These are phyloP conservation scores for Dendropsophus ebraccatus DNA, from an alignment of 2,113 vertebrate species.

Conservation along the genomic window DNA sequence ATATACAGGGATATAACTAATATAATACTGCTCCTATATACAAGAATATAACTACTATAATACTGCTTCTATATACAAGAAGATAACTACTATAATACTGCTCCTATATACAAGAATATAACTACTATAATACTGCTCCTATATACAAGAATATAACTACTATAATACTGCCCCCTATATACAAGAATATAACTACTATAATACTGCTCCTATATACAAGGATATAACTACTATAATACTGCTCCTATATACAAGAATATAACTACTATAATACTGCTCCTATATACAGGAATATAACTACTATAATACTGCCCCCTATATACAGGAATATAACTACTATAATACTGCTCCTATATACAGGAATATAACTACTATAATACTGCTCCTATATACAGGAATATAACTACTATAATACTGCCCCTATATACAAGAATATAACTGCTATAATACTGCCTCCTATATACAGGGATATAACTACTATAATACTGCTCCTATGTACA, in stretches of 20 bases:
- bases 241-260: too few relatives aligned
- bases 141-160: not conserved
- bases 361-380: not conserved
- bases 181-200: slow-evolving; percentile 8
- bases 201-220: not conserved
- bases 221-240: slow-evolving; percentile 2
- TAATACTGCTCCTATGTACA: not conserved
- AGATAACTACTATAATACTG: too few relatives aligned
- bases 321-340: not conserved
- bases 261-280: too few relatives aligned
- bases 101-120: too few relatives aligned
- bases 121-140: too few relatives aligned
- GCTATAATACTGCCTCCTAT: not conserved
- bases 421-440: slow-evolving; percentile 5
- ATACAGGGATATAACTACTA: not conserved
- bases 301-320: too few relatives aligned
- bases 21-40: not conserved
- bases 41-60: slow-evolving; percentile 17
- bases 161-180: not conserved
- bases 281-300: too few relatives aligned
- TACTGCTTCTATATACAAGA: not conserved
- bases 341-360: not conserved
- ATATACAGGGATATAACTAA: not conserved
- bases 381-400: not conserved
- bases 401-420: not conserved